Percentiles rank a stretch among this genome's conserved stretches.
Conservation (phyloP, 2,113 vertebrate species). For the Corythaeola cristata region DNA sequence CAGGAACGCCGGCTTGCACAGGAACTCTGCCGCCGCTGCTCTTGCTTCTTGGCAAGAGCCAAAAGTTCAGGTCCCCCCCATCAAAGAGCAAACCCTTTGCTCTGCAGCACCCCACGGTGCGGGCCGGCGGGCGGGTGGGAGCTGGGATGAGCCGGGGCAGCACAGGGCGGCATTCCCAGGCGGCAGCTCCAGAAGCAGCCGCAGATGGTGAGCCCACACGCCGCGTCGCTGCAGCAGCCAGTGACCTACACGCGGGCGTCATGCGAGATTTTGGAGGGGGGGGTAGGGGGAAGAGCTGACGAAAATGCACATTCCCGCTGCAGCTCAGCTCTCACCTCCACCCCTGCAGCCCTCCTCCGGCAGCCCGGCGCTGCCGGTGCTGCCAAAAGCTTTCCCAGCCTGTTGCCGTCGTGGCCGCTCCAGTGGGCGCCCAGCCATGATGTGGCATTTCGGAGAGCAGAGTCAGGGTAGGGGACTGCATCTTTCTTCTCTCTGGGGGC, state of each 20-base stretch:
- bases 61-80: not conserved
- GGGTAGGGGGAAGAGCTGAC: slow-evolving; percentile 25
- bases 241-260: slow-evolving; percentile 65
- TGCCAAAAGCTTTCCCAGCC: not conserved
- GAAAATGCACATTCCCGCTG: slow-evolving; percentile 37
- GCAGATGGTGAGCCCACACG: slow-evolving; percentile 64
- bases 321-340: slow-evolving; percentile 66
- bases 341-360: slow-evolving; percentile 55
- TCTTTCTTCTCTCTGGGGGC: not conserved
- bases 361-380: not conserved
- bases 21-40: not conserved
- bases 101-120: too few relatives aligned
- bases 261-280: slow-evolving; percentile 32
- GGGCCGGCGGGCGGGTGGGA: rapidly evolving
- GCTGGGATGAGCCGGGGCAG: not conserved
- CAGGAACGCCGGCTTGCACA: not conserved
- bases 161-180: not conserved
- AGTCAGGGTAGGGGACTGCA: not conserved
- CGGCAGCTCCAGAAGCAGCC: not conserved
- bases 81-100: not conserved
- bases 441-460: not conserved
- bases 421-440: rapidly evolving
- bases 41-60: not conserved
- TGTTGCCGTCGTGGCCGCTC: not conserved
- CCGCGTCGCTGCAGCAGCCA: slow-evolving; percentile 41